These are phyloP conservation scores for Xestia rhomboidea DNA, from an alignment of 2,888 invertebrate species.

Conservation along the genomic window DNA sequence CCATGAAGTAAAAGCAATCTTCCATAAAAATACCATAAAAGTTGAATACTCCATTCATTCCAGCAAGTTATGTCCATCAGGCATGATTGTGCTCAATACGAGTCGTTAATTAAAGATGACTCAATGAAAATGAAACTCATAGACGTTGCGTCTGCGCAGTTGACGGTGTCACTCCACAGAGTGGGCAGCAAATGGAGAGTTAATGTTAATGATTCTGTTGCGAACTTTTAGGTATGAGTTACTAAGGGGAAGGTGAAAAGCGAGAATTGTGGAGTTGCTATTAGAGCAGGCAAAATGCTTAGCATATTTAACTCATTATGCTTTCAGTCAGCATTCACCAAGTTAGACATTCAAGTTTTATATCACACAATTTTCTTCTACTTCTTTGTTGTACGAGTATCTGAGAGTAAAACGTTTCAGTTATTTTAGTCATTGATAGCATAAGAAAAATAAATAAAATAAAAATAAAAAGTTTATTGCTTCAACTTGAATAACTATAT, in stretches of 20 bases:
- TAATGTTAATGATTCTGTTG: not conserved
- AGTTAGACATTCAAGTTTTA: not conserved
- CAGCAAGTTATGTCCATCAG: constrained; percentile 23
- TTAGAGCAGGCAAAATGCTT: not conserved
- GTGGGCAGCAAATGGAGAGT: constrained; percentile 31
- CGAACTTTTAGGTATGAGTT: not conserved
- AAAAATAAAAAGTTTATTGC: too few relatives aligned
- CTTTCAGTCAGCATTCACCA: not conserved
- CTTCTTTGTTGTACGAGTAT: not conserved
- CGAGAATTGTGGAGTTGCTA: not conserved
- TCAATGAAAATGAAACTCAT: constrained; percentile 59
- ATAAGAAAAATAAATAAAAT: too few relatives aligned
- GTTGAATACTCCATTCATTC: constrained; percentile 1
- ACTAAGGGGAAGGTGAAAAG: not conserved
- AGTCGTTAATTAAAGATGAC: constrained; percentile 49
- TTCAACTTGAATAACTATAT: too few relatives aligned
- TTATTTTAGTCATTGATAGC: not conserved
- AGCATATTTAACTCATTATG: not conserved
- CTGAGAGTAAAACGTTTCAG: not conserved
- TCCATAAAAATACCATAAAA: constrained; percentile 22
- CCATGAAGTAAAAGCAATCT: not conserved
- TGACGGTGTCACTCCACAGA: constrained; percentile 23
- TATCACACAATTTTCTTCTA: not conserved
- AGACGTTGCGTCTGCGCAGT: constrained; percentile 61
- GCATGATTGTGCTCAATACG: constrained; percentile 53